phyloP scores from a whole-genome alignment of 2,888 invertebrate genomes.

The Mesoligia furuncula region DNA sequence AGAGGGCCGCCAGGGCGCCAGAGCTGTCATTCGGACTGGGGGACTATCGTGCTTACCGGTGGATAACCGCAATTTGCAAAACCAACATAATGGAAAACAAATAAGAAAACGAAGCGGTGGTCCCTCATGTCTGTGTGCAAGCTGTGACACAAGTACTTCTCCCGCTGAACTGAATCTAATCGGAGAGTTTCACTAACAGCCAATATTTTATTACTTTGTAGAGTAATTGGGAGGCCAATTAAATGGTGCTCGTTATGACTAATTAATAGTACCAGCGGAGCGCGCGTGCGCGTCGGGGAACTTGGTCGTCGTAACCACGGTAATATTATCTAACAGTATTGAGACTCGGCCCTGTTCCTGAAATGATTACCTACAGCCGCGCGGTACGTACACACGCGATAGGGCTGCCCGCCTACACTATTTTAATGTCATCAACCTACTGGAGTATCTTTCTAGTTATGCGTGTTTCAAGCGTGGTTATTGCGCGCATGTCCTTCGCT shows the following conservation, averaged over 20 bases:
- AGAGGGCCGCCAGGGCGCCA: background rate
- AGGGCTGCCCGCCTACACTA: too few species aligned
- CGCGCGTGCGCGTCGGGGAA: background rate
- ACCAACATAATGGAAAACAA: conserved; percentile 1
- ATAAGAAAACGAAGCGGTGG: background rate
- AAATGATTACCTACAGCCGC: too few species aligned
- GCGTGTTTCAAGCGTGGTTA: too few species aligned
- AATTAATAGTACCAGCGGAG: background rate
- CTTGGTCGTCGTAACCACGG: background rate
- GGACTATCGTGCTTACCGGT: conserved; percentile 6
- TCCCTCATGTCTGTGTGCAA: conserved; percentile 2
- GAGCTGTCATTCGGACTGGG: background rate
- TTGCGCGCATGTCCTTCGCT: too few species aligned
- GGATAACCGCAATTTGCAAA: conserved; percentile 10
- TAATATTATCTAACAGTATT: too few species aligned
- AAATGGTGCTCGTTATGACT: background rate
- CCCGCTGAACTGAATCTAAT: conserved; percentile 7
- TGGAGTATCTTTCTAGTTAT: too few species aligned
- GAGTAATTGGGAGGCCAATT: conserved; percentile 9
- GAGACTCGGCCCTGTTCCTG: too few species aligned
- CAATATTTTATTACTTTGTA: conserved; percentile 3
- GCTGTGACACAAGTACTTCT: background rate
- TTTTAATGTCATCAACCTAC: too few species aligned
- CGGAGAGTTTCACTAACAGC: background rate
- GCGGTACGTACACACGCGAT: too few species aligned